phyloP scores from a whole-genome alignment of 2,797 vertebrate species.

The Perodicticus potto region DNA sequence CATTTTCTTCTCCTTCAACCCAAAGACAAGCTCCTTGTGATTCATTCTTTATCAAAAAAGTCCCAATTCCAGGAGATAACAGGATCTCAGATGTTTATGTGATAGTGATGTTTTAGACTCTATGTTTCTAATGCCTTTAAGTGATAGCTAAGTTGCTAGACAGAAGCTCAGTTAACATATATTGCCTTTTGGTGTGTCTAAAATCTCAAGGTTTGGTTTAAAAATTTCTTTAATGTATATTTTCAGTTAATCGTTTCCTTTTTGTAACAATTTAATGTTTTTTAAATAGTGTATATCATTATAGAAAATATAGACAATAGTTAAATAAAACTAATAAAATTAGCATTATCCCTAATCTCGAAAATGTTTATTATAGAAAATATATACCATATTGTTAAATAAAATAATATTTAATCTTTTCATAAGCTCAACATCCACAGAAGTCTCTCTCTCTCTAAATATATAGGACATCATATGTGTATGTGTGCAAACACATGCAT shows the following conservation, averaged over 20 bases:
- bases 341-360: slow-evolving; percentile 35
- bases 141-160: background rate
- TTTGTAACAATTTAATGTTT: slow-evolving; percentile 54
- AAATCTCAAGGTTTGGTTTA: slow-evolving; percentile 31
- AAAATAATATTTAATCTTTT: slow-evolving; percentile 47
- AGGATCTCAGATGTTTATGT: background rate
- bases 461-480: background rate
- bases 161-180: background rate
- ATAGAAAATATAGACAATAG: slow-evolving; percentile 3
- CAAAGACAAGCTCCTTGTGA: background rate
- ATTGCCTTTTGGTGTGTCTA: background rate
- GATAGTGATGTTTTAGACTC: background rate
- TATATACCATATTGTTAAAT: background rate
- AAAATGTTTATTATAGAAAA: slow-evolving; percentile 19
- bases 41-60: slow-evolving; percentile 37
- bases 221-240: background rate
- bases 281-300: slow-evolving; percentile 18
- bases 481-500: background rate
- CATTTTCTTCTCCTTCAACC: background rate
- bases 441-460: background rate
- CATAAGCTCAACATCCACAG: slow-evolving; percentile 28
- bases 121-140: background rate
- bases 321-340: slow-evolving; percentile 49
- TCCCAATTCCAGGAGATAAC: background rate
- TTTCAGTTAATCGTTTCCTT: slow-evolving; percentile 2